Conservation (phyloP, 1,140 invertebrate genomes). For the Hylaeus anthracinus region DNA sequence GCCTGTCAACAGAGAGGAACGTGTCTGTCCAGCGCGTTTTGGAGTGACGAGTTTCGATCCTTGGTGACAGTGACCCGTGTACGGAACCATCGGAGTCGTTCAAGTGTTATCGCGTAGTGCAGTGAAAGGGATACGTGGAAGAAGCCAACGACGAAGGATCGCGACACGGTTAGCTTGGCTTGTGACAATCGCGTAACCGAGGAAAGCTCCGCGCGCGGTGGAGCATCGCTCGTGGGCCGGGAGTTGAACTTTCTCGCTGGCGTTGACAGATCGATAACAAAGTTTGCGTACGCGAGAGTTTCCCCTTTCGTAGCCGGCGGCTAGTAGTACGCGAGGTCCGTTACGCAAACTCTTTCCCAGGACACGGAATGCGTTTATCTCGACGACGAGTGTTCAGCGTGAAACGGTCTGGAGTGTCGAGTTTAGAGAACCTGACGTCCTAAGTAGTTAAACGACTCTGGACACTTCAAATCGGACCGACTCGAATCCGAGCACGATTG, state of each 20-base stretch:
- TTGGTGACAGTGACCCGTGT: neutral
- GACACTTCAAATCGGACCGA: too few species aligned
- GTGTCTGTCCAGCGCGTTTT: neutral
- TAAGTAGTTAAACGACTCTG: too few species aligned
- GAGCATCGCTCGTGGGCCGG: conserved; percentile 58
- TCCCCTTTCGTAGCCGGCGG: conserved; percentile 47
- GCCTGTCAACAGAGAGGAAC: neutral
- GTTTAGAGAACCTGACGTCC: too few species aligned
- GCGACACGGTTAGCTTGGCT: too few species aligned
- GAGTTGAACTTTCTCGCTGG: conserved; percentile 67
- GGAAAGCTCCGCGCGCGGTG: conserved; percentile 22
- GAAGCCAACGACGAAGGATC: too few species aligned
- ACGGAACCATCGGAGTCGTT: neutral
- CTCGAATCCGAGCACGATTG: too few species aligned
- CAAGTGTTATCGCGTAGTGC: conserved; percentile 17
- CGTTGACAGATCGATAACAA: conserved; percentile 74
- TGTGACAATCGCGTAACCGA: conserved; percentile 16
- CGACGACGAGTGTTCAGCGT: neutral
- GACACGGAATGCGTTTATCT: conserved; percentile 36
- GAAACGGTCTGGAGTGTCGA: too few species aligned
- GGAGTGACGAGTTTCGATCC: neutral
- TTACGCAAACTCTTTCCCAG: conserved; percentile 5
- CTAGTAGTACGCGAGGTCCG: conserved; percentile 6
- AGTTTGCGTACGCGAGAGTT: conserved; percentile 64
- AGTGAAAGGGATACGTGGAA: neutral